These are phyloP conservation scores for Gnathonemus echidnorhynchus DNA, from an alignment of 2,113 vertebrate genomes.

Conservation along the genomic window DNA sequence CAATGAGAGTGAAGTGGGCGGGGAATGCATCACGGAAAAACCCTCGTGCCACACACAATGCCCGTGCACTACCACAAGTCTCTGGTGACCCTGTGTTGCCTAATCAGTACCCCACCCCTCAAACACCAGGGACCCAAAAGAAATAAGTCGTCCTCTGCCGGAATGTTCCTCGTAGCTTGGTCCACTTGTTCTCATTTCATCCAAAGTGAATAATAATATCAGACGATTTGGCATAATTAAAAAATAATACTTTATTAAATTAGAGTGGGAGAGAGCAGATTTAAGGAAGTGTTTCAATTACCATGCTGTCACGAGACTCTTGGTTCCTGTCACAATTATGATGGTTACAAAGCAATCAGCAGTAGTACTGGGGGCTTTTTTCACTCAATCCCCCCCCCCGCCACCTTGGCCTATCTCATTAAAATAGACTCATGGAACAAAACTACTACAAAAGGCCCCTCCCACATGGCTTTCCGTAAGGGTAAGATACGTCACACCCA, in stretches of 20 bases:
- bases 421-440: not conserved
- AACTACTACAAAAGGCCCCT: not conserved
- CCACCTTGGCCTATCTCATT: not conserved
- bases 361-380: not conserved
- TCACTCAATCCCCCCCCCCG: not conserved
- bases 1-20: not conserved
- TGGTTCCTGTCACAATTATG: not conserved
- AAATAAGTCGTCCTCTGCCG: not conserved
- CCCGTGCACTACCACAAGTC: not conserved
- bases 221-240: not conserved
- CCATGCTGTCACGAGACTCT: not conserved
- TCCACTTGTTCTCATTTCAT: not conserved
- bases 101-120: not conserved
- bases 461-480: not conserved
- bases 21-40: not conserved
- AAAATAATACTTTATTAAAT: not conserved
- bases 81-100: not conserved
- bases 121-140: not conserved
- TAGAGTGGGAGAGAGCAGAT: not conserved
- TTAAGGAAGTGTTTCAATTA: not conserved
- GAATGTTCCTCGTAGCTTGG: not conserved
- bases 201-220: not conserved
- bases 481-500: not conserved
- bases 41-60: not conserved
- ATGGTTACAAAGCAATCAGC: not conserved